Evolutionary conservation across 2,113 vertebrate species (phyloP).

Genomic region (Empidonax traillii): DNA sequence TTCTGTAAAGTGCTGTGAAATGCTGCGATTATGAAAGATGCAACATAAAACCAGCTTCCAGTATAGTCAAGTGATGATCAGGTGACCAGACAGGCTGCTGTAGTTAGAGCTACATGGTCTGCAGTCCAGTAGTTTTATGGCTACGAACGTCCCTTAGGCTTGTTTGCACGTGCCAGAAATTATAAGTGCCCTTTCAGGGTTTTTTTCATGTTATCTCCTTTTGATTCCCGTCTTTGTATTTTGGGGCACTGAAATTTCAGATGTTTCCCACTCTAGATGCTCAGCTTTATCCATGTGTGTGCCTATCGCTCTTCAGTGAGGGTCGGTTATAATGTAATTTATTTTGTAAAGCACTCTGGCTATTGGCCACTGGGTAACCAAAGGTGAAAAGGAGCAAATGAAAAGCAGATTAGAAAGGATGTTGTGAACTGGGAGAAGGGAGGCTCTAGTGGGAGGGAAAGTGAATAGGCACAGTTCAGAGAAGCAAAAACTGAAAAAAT

Average conservation of each 20-base stretch:
- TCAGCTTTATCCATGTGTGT: background rate
- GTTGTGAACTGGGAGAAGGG: background rate
- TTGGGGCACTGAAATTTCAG: conserved; percentile 10
- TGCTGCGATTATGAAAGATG: background rate
- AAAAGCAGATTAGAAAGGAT: background rate
- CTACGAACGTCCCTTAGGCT: background rate
- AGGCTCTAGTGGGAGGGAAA: background rate
- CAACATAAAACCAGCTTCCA: conserved; percentile 28
- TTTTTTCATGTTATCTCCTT: background rate
- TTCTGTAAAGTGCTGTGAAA: conserved; percentile 45
- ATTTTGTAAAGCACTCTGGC: background rate
- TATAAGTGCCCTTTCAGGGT: background rate
- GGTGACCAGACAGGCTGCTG: background rate
- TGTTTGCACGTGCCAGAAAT: conserved; percentile 7
- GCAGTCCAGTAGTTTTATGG: conserved; percentile 38
- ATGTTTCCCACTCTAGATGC: background rate
- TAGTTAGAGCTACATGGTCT: background rate
- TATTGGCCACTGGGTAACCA: background rate
- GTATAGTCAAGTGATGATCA: background rate
- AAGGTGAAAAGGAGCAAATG: conserved; percentile 38
- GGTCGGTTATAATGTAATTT: background rate
- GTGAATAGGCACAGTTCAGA: background rate
- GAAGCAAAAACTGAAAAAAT: conserved; percentile 32
- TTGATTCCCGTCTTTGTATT: background rate
- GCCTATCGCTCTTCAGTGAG: background rate